Base-by-base conservation (phyloP, 2,888 invertebrate species). In the Papilio gigon region DNA sequence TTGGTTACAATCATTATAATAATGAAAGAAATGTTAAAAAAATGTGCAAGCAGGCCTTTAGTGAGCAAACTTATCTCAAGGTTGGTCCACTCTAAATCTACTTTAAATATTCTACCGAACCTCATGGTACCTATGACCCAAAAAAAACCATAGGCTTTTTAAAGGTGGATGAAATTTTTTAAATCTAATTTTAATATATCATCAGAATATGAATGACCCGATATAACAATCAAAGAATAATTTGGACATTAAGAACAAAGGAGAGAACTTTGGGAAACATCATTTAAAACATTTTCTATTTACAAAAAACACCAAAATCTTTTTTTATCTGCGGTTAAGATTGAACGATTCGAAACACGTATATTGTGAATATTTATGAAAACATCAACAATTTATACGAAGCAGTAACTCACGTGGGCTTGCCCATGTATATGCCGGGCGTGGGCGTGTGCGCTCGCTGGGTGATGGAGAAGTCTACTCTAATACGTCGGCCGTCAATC, bases 401-500 rank as follows among this genome's bases (percentile, higher is more conserved):
- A 12, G 14, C 1, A 53, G n/a, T n/a, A 30, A 56, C 53, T 56
- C 30, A 94, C 93, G 98, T 97, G 1, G 98, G 97, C 87, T 96
- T 97, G 61, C 99, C 99, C 96, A 98, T 97, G 83, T 99, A 99
- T 76, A 98, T 96, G 68, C 99, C 99, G 8, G 99, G 99, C 5
- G 99, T 99, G 12, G 99, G 99, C 0, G 98, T 98, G 85, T 99
- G 99, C 11, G 99, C 97, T 70, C 98, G 94, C 88, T 98, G 96
- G 50, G 99, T 99, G 79, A 99, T 98, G 6, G 98, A 98, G 89
- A 94, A 99, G 89, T 98, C 99, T 9, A 99, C 98, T 75, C 99
- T 94, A 78, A 99, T 98, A 78, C 96, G 94, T 68, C 98, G 94
- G 0, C 97, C 97, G 88, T 98, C 98, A 63, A 99, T 96, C 90